Evolutionary conservation across 2,888 invertebrate species (phyloP), one percentile per base, ranked within the genome.

Genomic region (Drosophila niveifrons): DNA sequence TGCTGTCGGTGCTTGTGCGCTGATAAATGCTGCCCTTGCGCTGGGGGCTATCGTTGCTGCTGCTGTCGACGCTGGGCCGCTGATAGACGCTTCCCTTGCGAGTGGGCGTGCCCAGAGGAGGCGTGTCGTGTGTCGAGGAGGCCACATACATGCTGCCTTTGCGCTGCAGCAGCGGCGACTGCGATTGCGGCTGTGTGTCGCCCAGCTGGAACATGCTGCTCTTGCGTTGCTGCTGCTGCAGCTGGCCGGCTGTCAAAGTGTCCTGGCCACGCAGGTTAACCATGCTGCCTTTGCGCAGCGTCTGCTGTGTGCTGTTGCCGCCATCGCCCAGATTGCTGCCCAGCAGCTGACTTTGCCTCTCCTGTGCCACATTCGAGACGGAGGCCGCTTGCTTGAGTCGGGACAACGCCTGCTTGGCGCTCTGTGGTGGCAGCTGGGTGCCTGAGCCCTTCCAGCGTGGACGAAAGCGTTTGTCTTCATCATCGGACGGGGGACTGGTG

Each of bases 401-500:
- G 18, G 90, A 90, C n/a, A 92, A 68, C 0, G 88, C 89, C 66
- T 92, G 91, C 59, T 92, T 91, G 52, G 91, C 85, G 39, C 82
- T 91, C 28, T 88, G 82, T 0, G 90, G 84, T 9, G 88, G 88
- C 72, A 91, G 62, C 66, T 91, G 90, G 41, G 78, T 74, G 55
- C 79, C 88, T 13, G 92, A 92, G n/a, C 92, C 92, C 75, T 91
- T 92, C 93, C 92, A 92, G 70, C 90, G 90, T 43, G 90, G 86
- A 0, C 87, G 69, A 58, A 88, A 90, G 31, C 85, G 90, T 73
- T 88, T 90, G 23, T 87, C 92, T 61, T 93, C 93, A 56, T 94
- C 94, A 75, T 94, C 94, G 29, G 94, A 94, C 67, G 94, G 94
- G 66, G 94, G 94, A 90, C 94, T 94, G 79, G 92, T 93, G 68